Base-by-base conservation (phyloP, 2,797 vertebrate species). In the Aeoliscus strigatus region DNA sequence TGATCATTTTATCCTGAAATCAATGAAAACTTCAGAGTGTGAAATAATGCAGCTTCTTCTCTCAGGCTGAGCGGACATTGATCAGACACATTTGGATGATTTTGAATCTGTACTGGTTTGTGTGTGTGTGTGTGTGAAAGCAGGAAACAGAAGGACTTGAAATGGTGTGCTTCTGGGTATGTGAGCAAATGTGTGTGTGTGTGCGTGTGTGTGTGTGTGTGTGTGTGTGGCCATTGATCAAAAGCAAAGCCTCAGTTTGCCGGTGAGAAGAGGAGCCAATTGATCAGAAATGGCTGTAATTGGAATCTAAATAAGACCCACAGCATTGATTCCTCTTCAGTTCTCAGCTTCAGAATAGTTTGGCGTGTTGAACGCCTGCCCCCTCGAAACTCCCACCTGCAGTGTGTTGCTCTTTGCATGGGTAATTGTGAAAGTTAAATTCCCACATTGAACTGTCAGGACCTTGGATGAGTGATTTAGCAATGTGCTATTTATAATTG, bases 21-120 rank as follows among this genome's bases (percentile, higher is more conserved):
- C 83, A 84, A 84, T 88, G 71, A 72, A 51, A 80, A 70, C 61
- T 57, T 47, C 66, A 56, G 69, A 82, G 67, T 77, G 70, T 84
- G 73, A 86, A 87, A 84, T 84, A 80, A 84, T 67, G 71, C 66
- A 75, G 77, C 81, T 84, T 75, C 70, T 73, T 69, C 60, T 78
- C 42, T 70, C 60, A 67, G 69, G 70, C 66, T 33, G 30, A 75
- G 51, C 51, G 60, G 50, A 65, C 71, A 82, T 85, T 71, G 81
- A 85, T 84, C 78, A 78, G 66, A 77, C 52, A 49, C 68, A 62
- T 68, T 70, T 41, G 48, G 33, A 40, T 44, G 41, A 43, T 51
- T 72, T 60, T 52, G 31, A 28, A 33, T 51, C 30, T 26, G 36
- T 50, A 46, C n/a, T n/a, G n/a, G n/a, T n/a, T n/a, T 24, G 34